Base-by-base conservation (phyloP, 2,113 vertebrate species). In the Progne subis region DNA sequence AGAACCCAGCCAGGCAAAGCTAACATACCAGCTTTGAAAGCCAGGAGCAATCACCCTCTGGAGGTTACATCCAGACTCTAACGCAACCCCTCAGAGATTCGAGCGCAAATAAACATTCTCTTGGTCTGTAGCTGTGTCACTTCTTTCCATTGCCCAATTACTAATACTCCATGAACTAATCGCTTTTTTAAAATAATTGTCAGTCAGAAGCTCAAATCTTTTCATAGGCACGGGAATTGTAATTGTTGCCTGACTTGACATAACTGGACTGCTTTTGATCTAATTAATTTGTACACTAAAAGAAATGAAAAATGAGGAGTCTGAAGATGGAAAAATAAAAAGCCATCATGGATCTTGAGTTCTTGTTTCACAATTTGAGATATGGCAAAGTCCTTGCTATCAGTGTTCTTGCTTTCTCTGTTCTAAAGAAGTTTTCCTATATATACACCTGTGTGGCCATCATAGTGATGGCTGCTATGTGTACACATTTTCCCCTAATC, bases 11-110 rank as follows among this genome's bases (percentile, higher is more conserved):
- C 83, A 77, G 89, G 81, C 49, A 0, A 89, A 83, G 77, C 70
- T 95, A 82, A 72, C 71, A 95, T 61, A 94, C 64, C 89, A 92
- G 84, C 70, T 92, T 82, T 60, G 75, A 76, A 81, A 95, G 78
- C 78, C 92, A 86, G 86, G 50, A 95, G 67, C 74, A 80, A 60
- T 82, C 79, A 52, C n/a, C 46, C 75, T 69, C 82, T 52, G 63
- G 84, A 89, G 50, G 57, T 41, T 87, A 89, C 70, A 60, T 91
- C 25, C 75, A 85, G 57, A 79, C 31, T 86, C 50, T 56, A 79
- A 57, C 23, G 43, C 25, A 86, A 74, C 71, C 31, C 57, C 44
- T 84, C 52, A 80, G 56, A 89, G 74, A 76, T 72, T 31, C 8
- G 8, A 82, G 50, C 53, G 32, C 44, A 89, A 68, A 79, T 52